phyloP scores from a whole-genome alignment of 64 coral and sea anemone species.

The Cladopsammia gracilis region DNA sequence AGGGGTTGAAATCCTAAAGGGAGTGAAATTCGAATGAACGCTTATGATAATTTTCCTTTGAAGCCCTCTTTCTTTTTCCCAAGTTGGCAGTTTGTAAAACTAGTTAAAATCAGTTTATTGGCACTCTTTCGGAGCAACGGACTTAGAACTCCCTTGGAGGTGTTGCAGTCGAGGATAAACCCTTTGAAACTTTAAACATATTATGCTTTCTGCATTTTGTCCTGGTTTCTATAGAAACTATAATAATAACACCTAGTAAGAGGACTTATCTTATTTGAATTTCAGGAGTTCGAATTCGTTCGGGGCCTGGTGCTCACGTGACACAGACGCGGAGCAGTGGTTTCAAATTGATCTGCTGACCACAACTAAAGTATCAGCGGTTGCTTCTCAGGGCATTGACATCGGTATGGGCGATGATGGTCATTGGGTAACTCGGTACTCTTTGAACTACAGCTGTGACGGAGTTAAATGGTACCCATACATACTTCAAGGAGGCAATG shows the following conservation, averaged over 20 bases:
- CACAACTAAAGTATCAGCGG: conserved; percentile 42
- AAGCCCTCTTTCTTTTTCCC: too few relatives aligned
- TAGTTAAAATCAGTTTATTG: too few relatives aligned
- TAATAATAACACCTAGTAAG: not conserved
- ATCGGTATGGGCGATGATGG: not conserved
- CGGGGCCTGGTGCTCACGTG: conserved; percentile 80
- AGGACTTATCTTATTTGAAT: not conserved
- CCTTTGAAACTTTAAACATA: too few relatives aligned
- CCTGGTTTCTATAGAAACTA: too few relatives aligned
- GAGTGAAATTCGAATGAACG: too few relatives aligned
- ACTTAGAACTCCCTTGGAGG: too few relatives aligned
- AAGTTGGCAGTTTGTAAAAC: too few relatives aligned
- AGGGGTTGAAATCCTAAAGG: too few relatives aligned
- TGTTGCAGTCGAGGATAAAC: too few relatives aligned
- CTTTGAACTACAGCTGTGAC: conserved; percentile 85
- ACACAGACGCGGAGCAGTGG: conserved; percentile 60
- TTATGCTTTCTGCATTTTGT: too few relatives aligned
- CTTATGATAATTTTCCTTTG: too few relatives aligned
- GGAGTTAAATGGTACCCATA: conserved; percentile 73
- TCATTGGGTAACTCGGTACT: conserved; percentile 88
- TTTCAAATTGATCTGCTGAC: conserved; percentile 77
- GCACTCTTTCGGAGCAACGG: too few relatives aligned
- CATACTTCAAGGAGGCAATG: not conserved
- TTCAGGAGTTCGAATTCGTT: conserved; percentile 45
- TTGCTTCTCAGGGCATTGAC: conserved; percentile 80